phyloP scores from a whole-genome alignment of 2,113 vertebrate genomes.

The Neodontobutis hainanensis region DNA sequence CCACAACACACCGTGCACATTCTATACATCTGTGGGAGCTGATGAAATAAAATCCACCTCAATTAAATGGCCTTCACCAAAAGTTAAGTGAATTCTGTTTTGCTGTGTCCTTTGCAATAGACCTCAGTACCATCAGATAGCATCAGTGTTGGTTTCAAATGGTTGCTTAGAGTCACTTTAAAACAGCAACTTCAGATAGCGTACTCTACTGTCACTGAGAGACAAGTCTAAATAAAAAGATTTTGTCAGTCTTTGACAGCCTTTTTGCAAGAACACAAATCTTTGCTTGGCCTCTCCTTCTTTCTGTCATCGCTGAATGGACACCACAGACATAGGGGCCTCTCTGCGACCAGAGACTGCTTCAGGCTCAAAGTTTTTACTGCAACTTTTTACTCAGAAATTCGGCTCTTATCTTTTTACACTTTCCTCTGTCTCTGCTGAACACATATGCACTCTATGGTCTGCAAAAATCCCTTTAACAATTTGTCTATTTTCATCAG shows the following conservation, averaged over 20 bases:
- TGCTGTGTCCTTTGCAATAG: neutral
- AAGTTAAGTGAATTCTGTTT: neutral
- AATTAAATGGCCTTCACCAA: neutral
- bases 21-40: neutral
- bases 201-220: neutral
- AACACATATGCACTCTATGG: constrained; percentile 3
- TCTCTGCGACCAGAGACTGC: neutral
- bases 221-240: constrained; percentile 1
- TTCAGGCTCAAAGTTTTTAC: neutral
- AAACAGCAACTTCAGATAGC: neutral
- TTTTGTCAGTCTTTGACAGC: neutral
- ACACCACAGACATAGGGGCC: constrained; percentile 2
- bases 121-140: neutral
- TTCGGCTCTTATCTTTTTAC: constrained; percentile 11
- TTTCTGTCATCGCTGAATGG: constrained; percentile 21
- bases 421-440: constrained; percentile 12
- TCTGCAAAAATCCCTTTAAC: constrained; percentile 38
- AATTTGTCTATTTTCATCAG: constrained; percentile 34
- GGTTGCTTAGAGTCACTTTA: neutral
- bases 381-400: constrained; percentile 1
- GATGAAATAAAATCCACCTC: constrained; percentile 6
- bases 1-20: constrained; percentile 12
- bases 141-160: constrained; percentile 4
- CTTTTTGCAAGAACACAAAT: constrained; percentile 9
- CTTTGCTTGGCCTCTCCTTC: constrained; percentile 7